phyloP scores from a whole-genome alignment of 2,113 vertebrate genomes.

The Camelus dromedarius region DNA sequence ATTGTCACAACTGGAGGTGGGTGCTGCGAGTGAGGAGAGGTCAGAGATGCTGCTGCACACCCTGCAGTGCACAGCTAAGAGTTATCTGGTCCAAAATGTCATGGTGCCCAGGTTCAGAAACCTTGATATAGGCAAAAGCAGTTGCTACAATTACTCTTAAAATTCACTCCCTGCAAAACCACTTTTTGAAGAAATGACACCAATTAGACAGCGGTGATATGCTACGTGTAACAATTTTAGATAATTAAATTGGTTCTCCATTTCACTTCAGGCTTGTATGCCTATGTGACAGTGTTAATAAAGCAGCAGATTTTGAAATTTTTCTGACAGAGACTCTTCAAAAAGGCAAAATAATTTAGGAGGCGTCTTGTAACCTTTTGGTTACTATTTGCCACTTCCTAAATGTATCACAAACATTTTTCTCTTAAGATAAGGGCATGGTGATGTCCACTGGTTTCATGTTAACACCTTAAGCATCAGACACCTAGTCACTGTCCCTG shows the following conservation, averaged over 20 bases:
- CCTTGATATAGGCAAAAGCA: not conserved
- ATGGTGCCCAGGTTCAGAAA: not conserved
- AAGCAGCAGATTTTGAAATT: not conserved
- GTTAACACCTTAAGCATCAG: not conserved
- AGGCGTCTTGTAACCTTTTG: not conserved
- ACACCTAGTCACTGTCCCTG: fast-evolving
- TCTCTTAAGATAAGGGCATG: not conserved
- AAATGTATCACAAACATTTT: not conserved
- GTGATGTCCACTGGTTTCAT: not conserved
- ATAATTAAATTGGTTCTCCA: not conserved
- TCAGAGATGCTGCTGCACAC: not conserved
- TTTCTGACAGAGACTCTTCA: not conserved
- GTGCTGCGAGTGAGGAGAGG: not conserved
- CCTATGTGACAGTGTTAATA: not conserved
- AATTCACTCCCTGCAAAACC: not conserved
- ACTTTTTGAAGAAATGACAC: not conserved
- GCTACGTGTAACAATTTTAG: not conserved
- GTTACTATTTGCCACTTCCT: not conserved
- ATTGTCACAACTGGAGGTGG: not conserved
- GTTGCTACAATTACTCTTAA: not conserved
- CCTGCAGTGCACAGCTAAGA: not conserved
- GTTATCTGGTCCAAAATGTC: not conserved
- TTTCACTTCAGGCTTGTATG: not conserved
- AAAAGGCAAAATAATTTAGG: not conserved
- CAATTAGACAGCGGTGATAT: not conserved